phyloP scores from a whole-genome alignment of 1,140 invertebrate genomes.

The Homalodisca vitripennis region DNA sequence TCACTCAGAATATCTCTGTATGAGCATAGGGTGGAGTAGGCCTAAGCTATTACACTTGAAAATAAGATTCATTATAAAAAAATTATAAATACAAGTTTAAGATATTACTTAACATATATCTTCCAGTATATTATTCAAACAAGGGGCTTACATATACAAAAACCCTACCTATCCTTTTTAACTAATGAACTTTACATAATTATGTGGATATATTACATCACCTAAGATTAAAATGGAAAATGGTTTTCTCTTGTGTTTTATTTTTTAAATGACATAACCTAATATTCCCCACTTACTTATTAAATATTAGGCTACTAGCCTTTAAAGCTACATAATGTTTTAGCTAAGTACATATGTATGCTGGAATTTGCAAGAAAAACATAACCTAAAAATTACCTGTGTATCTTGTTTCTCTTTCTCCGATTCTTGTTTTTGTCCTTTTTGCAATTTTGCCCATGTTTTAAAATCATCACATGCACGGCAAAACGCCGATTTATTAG shows the following conservation, averaged over 20 bases:
- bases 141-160: too few species aligned
- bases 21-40: too few species aligned
- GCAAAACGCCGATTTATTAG: neutral
- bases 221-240: too few species aligned
- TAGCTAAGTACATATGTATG: neutral
- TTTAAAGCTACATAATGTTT: neutral
- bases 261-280: neutral
- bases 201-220: too few species aligned
- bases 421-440: neutral
- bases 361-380: neutral
- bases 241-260: neutral
- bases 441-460: conserved; percentile 9
- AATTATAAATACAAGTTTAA: too few species aligned
- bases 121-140: too few species aligned
- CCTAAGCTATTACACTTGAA: too few species aligned
- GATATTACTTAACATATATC: too few species aligned
- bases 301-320: neutral
- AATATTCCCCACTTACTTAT: neutral
- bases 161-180: too few species aligned
- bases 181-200: too few species aligned
- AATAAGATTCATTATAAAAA: too few species aligned
- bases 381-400: neutral
- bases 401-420: neutral
- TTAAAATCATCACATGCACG: conserved; percentile 21
- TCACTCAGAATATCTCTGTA: too few species aligned